Conservation (phyloP, 2,797 vertebrate species). For the Chaetodon trifasciatus region DNA sequence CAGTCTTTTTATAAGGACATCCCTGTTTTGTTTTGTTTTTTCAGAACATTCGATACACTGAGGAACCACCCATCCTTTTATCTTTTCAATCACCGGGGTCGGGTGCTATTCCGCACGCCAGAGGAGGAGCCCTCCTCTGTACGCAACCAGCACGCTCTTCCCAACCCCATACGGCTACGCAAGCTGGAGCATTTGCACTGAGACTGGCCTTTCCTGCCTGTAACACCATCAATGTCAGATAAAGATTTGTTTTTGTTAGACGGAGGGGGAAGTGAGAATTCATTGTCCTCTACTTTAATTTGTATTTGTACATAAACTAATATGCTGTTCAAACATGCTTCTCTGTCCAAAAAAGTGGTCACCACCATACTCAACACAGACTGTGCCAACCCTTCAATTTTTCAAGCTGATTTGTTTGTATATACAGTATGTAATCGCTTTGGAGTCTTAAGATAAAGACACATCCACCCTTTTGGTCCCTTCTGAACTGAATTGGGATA, state of each 20-base stretch:
- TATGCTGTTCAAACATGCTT: conserved; percentile 80
- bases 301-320: conserved; percentile 88
- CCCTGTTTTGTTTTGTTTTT: background rate
- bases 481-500: conserved; percentile 59
- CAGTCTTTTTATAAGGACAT: background rate
- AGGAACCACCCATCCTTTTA: conserved; percentile 99
- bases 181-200: conserved; percentile 96
- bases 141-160: conserved; percentile 89
- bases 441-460: conserved; percentile 79
- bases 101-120: conserved; percentile 91
- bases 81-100: conserved; percentile 97
- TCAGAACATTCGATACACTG: conserved; percentile 97
- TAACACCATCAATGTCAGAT: conserved; percentile 77
- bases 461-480: conserved; percentile 52
- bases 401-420: conserved; percentile 81
- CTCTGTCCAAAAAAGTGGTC: conserved; percentile 76
- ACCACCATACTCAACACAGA: conserved; percentile 76
- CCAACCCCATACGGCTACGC: conserved; percentile 93
- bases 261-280: conserved; percentile 75
- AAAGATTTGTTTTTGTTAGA: conserved; percentile 86
- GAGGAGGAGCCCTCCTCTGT: conserved; percentile 86
- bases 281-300: conserved; percentile 80
- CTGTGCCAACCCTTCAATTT: conserved; percentile 85
- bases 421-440: conserved; percentile 75
- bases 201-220: conserved; percentile 86